Evolutionary conservation across 2,113 vertebrate genomes (phyloP).

Genomic region (Hypanus sabinus): DNA sequence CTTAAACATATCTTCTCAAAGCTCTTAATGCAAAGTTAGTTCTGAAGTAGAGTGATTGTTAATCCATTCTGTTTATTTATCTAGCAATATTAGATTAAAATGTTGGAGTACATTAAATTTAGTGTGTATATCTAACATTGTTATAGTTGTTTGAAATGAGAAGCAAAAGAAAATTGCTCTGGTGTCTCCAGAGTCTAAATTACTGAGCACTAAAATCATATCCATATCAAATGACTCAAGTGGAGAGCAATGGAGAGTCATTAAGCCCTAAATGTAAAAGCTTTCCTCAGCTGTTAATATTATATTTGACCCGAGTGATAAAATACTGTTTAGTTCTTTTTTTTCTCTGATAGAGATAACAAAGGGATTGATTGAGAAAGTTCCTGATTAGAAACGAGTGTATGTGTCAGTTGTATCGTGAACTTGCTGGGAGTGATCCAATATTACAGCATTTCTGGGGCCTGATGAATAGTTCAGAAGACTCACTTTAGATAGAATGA

Average conservation of each 20-base stretch:
- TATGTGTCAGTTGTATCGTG: neutral
- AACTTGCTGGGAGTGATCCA: neutral
- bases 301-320: constrained; percentile 35
- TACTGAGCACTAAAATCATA: constrained; percentile 37
- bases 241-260: constrained; percentile 36
- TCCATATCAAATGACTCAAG: constrained; percentile 36
- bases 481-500: neutral
- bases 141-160: constrained; percentile 30
- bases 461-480: constrained; percentile 1
- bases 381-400: constrained; percentile 30
- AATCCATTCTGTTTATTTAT: neutral
- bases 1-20: neutral
- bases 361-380: constrained; percentile 30
- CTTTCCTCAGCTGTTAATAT: constrained; percentile 38
- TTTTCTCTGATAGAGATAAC: constrained; percentile 29
- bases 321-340: constrained; percentile 36
- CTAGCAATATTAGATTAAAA: neutral
- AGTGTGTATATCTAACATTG: neutral
- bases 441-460: neutral
- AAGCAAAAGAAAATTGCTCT: constrained; percentile 21
- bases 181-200: constrained; percentile 23
- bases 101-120: neutral
- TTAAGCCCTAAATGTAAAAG: constrained; percentile 34
- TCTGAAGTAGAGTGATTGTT: neutral
- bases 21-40: neutral